Percentiles rank a stretch among this genome's conserved stretches.
These are phyloP conservation scores for Sesia apiformis DNA, from an alignment of 2,888 invertebrate genomes.

Conservation along the genomic window DNA sequence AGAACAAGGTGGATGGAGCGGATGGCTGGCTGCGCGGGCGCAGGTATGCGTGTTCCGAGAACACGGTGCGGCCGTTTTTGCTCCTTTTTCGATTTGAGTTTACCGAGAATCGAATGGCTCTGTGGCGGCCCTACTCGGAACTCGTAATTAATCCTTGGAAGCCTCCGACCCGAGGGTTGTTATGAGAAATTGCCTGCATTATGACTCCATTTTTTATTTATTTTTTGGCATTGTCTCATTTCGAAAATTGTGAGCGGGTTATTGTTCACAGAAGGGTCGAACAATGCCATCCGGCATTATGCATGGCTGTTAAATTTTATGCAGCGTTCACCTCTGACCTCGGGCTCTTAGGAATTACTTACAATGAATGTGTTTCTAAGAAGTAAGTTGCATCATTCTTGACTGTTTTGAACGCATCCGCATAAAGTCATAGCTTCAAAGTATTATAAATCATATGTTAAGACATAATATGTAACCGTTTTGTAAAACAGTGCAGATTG, in stretches of 20 bases:
- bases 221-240: slow-evolving; percentile 40
- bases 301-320: slow-evolving; percentile 33
- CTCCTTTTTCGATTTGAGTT: slow-evolving; percentile 71
- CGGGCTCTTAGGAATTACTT: background rate
- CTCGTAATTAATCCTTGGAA: slow-evolving; percentile 73
- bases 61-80: slow-evolving; percentile 63
- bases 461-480: no score
- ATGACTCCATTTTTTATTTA: slow-evolving; percentile 47
- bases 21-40: slow-evolving; percentile 41
- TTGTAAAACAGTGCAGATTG: no score
- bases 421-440: no score
- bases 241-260: slow-evolving; percentile 48
- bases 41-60: slow-evolving; percentile 71
- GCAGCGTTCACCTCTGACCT: slow-evolving; percentile 43
- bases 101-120: slow-evolving; percentile 70
- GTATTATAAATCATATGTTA: no score
- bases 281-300: slow-evolving; percentile 16
- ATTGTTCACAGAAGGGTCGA: slow-evolving; percentile 50
- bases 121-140: slow-evolving; percentile 72
- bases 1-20: no score
- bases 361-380: background rate
- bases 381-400: background rate
- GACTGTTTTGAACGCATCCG: no score
- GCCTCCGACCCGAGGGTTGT: slow-evolving; percentile 68
- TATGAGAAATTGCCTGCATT: slow-evolving; percentile 64